Percentiles rank a stretch among this genome's conserved stretches.
Conservation (phyloP, 92 coral and sea anemone species). For the Palythoa heliodiscus region DNA sequence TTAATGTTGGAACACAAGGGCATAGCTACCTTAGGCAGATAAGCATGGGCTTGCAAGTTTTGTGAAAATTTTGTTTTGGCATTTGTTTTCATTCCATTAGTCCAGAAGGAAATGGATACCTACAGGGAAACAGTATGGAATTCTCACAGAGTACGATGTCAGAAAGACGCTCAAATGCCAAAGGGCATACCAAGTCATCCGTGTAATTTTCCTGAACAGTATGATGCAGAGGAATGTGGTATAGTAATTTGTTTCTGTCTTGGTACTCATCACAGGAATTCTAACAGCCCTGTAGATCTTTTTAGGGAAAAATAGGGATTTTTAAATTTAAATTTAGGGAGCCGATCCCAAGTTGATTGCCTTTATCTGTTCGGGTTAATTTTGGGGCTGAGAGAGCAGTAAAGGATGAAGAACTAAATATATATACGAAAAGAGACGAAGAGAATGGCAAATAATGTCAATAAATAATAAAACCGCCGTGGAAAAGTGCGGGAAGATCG, state of each 20-base stretch:
- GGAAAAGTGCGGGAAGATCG: conserved; percentile 17
- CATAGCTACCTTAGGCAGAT: neutral
- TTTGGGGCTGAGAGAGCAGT: conserved; percentile 16
- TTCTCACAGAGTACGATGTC: too few relatives aligned
- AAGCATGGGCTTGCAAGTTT: too few relatives aligned
- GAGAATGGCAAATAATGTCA: conserved; percentile 21
- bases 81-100: too few relatives aligned
- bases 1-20: neutral
- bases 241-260: neutral
- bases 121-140: too few relatives aligned
- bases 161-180: neutral
- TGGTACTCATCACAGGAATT: neutral
- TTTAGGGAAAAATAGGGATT: too few relatives aligned
- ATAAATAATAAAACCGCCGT: too few relatives aligned
- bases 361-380: conserved; percentile 16
- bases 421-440: conserved; percentile 10
- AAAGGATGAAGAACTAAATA: conserved; percentile 7
- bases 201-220: neutral
- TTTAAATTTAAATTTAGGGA: too few relatives aligned
- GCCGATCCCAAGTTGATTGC: conserved; percentile 28
- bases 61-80: too few relatives aligned
- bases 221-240: neutral
- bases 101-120: too few relatives aligned
- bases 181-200: neutral
- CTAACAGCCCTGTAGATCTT: too few relatives aligned